Percentiles rank a stretch among this genome's conserved stretches.
Evolutionary conservation across 2,113 vertebrate species (phyloP).

Genomic region (Engraulis encrasicolus): DNA sequence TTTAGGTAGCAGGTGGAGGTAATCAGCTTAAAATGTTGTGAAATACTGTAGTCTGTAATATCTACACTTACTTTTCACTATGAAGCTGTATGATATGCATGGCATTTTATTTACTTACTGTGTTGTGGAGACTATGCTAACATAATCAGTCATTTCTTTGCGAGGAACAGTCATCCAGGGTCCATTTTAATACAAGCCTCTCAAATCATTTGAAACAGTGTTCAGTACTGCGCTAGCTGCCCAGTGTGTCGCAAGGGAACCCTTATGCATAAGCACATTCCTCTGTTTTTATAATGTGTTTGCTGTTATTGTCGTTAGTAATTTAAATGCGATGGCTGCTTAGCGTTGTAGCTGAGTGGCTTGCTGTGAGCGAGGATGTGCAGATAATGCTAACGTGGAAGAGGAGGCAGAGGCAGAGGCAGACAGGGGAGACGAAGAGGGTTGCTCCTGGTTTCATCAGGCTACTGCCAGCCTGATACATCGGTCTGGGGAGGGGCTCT

Average conservation of each 20-base stretch:
- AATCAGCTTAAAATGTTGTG: too few relatives aligned
- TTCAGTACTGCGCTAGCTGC: not conserved
- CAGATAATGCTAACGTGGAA: not conserved
- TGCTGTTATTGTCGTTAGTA: not conserved
- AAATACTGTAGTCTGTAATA: too few relatives aligned
- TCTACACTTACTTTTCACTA: too few relatives aligned
- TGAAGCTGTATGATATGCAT: too few relatives aligned
- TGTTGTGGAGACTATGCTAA: too few relatives aligned
- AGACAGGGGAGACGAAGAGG: not conserved
- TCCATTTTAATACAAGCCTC: not conserved
- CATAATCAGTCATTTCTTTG: too few relatives aligned
- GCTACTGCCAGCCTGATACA: not conserved
- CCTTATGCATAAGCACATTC: not conserved
- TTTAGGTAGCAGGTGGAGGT: too few relatives aligned
- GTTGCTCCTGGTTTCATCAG: conserved; percentile 5
- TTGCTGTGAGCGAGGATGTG: not conserved
- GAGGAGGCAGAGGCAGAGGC: not conserved
- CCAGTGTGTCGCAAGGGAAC: not conserved
- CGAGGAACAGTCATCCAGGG: too few relatives aligned
- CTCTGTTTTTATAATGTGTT: not conserved
- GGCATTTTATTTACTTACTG: too few relatives aligned
- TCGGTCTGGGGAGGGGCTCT: not conserved
- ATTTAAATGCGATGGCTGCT: not conserved
- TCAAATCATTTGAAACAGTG: not conserved
- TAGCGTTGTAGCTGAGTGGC: not conserved